phyloP scores from a whole-genome alignment of 2,888 invertebrate genomes.

The Celastrina argiolus region DNA sequence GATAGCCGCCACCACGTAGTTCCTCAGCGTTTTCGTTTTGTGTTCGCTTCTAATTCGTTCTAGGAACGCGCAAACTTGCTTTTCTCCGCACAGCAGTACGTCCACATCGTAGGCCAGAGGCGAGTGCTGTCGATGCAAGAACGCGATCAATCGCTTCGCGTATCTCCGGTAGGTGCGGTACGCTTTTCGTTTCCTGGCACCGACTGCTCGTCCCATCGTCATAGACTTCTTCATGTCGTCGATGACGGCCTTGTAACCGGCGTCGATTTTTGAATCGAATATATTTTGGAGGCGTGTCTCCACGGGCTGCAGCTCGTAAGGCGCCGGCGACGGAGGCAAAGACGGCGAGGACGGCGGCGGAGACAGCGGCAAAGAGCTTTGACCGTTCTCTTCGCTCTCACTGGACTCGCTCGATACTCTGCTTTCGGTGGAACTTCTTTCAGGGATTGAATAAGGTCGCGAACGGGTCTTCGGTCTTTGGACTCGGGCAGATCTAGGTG shows the following conservation, averaged over 20 bases:
- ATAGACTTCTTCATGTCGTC: constrained; percentile 77
- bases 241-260: constrained; percentile 75
- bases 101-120: constrained; percentile 73
- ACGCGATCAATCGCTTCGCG: constrained; percentile 68
- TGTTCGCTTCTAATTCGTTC: constrained; percentile 69
- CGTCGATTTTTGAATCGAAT: constrained; percentile 72
- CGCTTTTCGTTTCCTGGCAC: constrained; percentile 67
- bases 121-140: constrained; percentile 70
- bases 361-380: constrained; percentile 60
- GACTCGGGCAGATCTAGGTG: constrained; percentile 61
- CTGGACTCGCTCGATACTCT: constrained; percentile 68
- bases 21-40: constrained; percentile 69
- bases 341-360: constrained; percentile 71
- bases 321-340: constrained; percentile 64
- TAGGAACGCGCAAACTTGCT: constrained; percentile 68
- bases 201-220: constrained; percentile 70
- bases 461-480: constrained; percentile 58
- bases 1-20: constrained; percentile 72
- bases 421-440: constrained; percentile 51
- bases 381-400: constrained; percentile 64
- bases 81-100: constrained; percentile 66
- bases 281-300: constrained; percentile 68
- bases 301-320: constrained; percentile 67
- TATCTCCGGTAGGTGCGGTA: constrained; percentile 71
- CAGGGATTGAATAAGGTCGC: constrained; percentile 60